Evolutionary conservation across 2,888 invertebrate genomes (phyloP).

Genomic region (Protula sp.): DNA sequence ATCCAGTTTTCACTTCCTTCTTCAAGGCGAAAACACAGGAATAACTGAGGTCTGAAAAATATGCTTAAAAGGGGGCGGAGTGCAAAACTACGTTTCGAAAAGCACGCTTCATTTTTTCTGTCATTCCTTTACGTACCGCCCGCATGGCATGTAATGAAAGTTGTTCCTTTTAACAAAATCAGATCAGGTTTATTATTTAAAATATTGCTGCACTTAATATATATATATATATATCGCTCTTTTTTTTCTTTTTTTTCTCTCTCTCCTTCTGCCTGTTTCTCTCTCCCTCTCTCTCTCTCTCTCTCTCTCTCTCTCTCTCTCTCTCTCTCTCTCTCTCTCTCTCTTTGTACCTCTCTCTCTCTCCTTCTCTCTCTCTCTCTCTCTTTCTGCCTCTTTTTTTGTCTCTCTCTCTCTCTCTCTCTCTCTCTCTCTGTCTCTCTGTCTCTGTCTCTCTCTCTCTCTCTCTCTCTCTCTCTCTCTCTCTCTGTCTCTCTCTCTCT

Average conservation of each 20-base stretch:
- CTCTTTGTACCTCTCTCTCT: too few species aligned
- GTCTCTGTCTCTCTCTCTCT: constrained; percentile 3
- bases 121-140: too few species aligned
- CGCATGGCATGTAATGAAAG: too few species aligned
- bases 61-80: too few species aligned
- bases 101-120: too few species aligned
- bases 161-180: too few species aligned
- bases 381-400: constrained; percentile 5
- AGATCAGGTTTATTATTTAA: background rate
- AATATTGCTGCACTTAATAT: background rate
- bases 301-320: constrained; percentile 1
- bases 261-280: background rate
- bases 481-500: too few species aligned
- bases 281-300: constrained; percentile 5
- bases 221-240: too few species aligned
- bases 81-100: too few species aligned
- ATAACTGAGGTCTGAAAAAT: too few species aligned
- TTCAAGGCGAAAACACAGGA: too few species aligned
- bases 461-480: constrained; percentile 5
- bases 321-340: background rate
- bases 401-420: background rate
- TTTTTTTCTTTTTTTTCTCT: background rate
- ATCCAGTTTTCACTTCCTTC: too few species aligned
- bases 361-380: constrained; percentile 2
- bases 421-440: background rate